Evolutionary conservation across 2,113 vertebrate species (phyloP), one percentile per base, ranked within the genome.

Genomic region (Dicrurus megarhynchus): DNA sequence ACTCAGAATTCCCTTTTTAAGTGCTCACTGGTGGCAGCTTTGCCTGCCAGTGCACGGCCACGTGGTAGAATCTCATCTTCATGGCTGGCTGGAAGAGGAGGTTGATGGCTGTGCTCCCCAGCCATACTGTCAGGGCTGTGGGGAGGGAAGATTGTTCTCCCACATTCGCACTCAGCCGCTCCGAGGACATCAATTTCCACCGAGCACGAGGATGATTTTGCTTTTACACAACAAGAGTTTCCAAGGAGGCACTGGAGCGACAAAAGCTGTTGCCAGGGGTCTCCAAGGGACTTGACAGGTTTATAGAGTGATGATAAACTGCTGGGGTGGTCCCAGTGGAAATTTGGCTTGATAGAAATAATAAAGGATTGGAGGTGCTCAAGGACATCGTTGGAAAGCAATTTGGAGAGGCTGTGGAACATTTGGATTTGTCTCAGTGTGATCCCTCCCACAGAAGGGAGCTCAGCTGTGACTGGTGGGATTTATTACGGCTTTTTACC

Each of bases 281-380:
- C 91, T 96, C 74, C 37, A 41, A 57, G 94, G 89, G 70, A 52
- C 91, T 55, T 44, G 92, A 67, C 82, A 92, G 93, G 63, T 93
- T 95, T 96, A 88, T 68, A 26, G 84, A 39, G 55, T 26, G 64
- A 52, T 94, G 95, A 74, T 56, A 21, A 32, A 63, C 67, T 80
- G 22, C 52, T 75, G 42, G 67, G 30, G 19, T 49, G 85, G 87
- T 86, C 87, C 63, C 71, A 21, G 9, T 84, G 82, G 87, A 77
- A 91, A 67, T n/a, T 3, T 3, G 46, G 49, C 33, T 93, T 87
- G 87, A 61, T 93, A n/a, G 57, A 68, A 87, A 68, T 74, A 24
- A 86, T 78, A 46, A 89, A 79, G 70, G 53, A 53, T 18, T 63
- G 82, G 82, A 93, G 67, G 49, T 90, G 87, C 84, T 89, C 87